Evolutionary conservation across 2,113 vertebrate genomes (phyloP), one percentile per base, ranked within the genome.

Genomic region (Nasalis larvatus): DNA sequence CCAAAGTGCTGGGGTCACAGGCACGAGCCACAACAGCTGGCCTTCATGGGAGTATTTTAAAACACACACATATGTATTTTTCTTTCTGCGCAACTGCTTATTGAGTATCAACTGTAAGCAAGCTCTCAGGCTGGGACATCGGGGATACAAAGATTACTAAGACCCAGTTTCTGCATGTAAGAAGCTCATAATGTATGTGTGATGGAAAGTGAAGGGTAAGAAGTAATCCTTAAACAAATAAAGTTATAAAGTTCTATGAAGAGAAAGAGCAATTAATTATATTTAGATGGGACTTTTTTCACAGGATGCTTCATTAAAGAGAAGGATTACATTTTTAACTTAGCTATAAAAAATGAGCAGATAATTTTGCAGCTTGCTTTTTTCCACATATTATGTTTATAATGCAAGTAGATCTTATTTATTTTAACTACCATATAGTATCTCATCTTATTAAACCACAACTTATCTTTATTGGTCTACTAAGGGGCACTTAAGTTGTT

Each of bases 241-340:
- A 83, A 76, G 63, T 52, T 91, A 78, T 66, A 66, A 95, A 82
- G 68, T 60, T 91, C 74, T 89, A 25, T 45, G 30, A 78, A 78
- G 40, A 89, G 54, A 94, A 86, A 90, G 47, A 68, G 82, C 49
- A 92, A 91, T 80, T 90, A 35, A 92, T 68, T 96, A 89, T 84
- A 84, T 87, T 85, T 90, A 84, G 42, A 81, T 92, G 76, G 45
- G 35, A 84, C 92, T 94, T 54, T 94, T 94, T 83, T 93, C 74
- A 91, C 74, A 91, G 60, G 78, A 96, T 27, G 42, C 37, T 89
- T 97, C 87, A 92, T 83, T 94, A 77, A 92, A 93, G 77, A 95
- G 47, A 96, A 87, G 45, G 69, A 92, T 88, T 86, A 49, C 23
- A 74, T 86, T 89, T 91, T 94, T 89, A 91, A 82, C 58, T 91